phyloP scores from a whole-genome alignment of 2,888 invertebrate species.

The Anthrax anthrax region DNA sequence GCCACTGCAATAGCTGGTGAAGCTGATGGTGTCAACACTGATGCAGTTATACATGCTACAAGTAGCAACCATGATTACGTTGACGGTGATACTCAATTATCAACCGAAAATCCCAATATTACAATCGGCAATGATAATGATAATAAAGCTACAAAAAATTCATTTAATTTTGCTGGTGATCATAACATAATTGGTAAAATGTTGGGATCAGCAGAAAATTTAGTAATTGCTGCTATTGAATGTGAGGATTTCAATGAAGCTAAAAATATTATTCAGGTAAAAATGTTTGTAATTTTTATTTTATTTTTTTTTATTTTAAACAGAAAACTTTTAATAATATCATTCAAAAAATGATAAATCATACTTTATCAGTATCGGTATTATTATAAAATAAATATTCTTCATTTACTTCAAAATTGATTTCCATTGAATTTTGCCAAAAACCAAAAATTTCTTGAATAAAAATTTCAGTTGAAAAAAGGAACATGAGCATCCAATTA shows the following conservation, averaged over 20 bases:
- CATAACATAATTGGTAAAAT: slow-evolving; percentile 37
- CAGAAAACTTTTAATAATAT: too few species aligned
- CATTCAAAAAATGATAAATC: too few species aligned
- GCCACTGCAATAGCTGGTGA: too few species aligned
- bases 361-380: too few species aligned
- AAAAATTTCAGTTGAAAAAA: too few species aligned
- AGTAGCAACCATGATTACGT: too few species aligned
- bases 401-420: slow-evolving; percentile 27
- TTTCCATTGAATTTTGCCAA: slow-evolving; percentile 30
- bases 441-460: slow-evolving; percentile 8
- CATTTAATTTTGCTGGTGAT: slow-evolving; percentile 10
- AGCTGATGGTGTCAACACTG: neutral
- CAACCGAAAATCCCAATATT: neutral
- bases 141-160: too few species aligned
- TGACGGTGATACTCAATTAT: too few species aligned
- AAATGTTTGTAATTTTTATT: neutral
- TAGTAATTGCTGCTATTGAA: slow-evolving; percentile 62
- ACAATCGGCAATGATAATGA: neutral
- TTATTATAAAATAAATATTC: slow-evolving; percentile 28
- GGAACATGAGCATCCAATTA: too few species aligned
- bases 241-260: slow-evolving; percentile 59
- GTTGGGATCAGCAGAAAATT: slow-evolving; percentile 58
- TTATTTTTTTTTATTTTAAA: too few species aligned
- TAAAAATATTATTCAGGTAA: slow-evolving; percentile 66
- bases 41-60: too few species aligned